Evolutionary conservation across 2,797 vertebrate genomes (phyloP).

Genomic region (Sitta carolinensis): DNA sequence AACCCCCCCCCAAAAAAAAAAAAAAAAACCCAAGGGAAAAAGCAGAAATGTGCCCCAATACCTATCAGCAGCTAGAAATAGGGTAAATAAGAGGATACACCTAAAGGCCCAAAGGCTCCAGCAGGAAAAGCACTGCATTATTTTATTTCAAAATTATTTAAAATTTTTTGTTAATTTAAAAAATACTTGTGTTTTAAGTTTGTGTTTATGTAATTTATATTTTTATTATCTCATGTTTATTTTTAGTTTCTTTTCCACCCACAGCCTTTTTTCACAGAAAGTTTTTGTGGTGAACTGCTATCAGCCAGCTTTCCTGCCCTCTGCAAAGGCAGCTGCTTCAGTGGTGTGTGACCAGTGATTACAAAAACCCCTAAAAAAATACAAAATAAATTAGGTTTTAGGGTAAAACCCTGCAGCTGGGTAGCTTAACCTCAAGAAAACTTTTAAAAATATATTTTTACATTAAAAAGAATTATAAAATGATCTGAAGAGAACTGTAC

Average conservation of each 20-base stretch:
- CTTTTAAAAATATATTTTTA: not conserved
- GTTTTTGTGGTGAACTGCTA: not conserved
- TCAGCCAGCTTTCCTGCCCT: not conserved
- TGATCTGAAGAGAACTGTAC: not conserved
- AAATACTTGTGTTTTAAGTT: not conserved
- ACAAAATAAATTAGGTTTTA: not conserved
- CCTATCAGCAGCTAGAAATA: not conserved
- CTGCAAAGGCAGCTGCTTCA: not conserved
- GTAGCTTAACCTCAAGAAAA: not conserved
- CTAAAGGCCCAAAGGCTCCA: not conserved
- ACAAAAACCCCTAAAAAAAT: not conserved
- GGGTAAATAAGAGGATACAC: not conserved
- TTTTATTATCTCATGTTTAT: not conserved
- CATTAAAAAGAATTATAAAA: not conserved
- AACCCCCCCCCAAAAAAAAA: not conserved
- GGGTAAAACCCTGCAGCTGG: not conserved
- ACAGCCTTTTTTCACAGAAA: not conserved
- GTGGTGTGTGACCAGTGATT: not conserved
- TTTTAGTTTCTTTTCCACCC: not conserved
- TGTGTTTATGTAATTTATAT: not conserved
- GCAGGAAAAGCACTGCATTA: not conserved
- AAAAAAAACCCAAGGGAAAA: not conserved
- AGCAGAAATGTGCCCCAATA: not conserved
- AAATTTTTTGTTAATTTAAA: no score
- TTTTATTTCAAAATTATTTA: fast-evolving